These are phyloP conservation scores for Actinopyga echinites DNA, from an alignment of 53 echinoderm and acorn worm genomes.

Conservation along the genomic window DNA sequence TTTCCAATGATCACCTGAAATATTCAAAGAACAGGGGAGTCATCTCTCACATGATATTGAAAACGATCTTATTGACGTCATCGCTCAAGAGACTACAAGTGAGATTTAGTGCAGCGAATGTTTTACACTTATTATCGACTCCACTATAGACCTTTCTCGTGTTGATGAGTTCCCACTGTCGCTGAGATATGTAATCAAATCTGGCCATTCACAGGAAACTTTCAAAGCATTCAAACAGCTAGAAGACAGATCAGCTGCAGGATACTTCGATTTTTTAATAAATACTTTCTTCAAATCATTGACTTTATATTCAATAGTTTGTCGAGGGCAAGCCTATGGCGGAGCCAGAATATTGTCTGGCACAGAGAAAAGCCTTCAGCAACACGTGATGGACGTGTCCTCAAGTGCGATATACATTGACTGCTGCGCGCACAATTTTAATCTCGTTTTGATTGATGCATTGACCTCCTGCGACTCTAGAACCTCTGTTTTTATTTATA, in stretches of 20 bases:
- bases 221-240: conserved; percentile 18
- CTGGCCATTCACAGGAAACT: background rate
- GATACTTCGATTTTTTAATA: background rate
- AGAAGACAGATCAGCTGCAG: background rate
- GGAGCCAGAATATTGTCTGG: conserved; percentile 6
- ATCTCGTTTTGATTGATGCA: conserved; percentile 20
- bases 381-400: background rate
- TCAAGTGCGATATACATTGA: background rate
- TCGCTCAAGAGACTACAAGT: background rate
- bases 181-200: background rate
- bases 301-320: background rate
- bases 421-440: conserved; percentile 8
- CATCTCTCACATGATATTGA: background rate
- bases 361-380: background rate
- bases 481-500: background rate
- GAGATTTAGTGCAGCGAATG: background rate
- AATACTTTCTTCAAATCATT: background rate
- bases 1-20: background rate
- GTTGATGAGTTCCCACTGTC: conserved; percentile 16
- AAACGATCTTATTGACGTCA: background rate
- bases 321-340: conserved; percentile 18
- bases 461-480: background rate
- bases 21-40: background rate
- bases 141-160: background rate
- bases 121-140: conserved; percentile 12